These are phyloP conservation scores for Ostrea edulis DNA, from an alignment of 1,140 invertebrate species.

Conservation along the genomic window DNA sequence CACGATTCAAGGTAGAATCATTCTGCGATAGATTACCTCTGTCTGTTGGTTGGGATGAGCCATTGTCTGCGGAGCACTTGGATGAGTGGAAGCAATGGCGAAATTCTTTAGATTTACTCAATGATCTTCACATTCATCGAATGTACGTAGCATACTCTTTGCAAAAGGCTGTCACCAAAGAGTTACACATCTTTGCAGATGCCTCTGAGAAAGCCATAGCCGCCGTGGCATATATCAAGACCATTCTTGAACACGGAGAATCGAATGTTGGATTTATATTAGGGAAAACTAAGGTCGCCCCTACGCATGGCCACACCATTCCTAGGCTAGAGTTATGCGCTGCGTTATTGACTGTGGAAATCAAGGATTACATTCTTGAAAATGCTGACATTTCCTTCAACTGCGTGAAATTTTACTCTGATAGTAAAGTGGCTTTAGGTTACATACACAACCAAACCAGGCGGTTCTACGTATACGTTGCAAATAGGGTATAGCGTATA, in stretches of 20 bases:
- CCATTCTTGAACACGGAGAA: neutral
- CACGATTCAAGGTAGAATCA: neutral
- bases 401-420: conserved; percentile 37
- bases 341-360: conserved; percentile 47
- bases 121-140: conserved; percentile 40
- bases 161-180: conserved; percentile 75
- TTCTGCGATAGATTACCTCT: neutral
- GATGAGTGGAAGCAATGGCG: conserved; percentile 53
- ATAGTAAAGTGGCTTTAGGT: no score
- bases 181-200: conserved; percentile 46
- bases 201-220: conserved; percentile 44
- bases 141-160: conserved; percentile 58
- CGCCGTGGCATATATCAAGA: conserved; percentile 29
- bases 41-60: neutral
- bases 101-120: conserved; percentile 42
- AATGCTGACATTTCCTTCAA: conserved; percentile 10
- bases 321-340: conserved; percentile 56
- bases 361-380: conserved; percentile 43
- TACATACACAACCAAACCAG: conserved; percentile 54
- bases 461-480: conserved; percentile 57
- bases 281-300: conserved; percentile 56
- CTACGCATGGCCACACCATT: conserved; percentile 52
- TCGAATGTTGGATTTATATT: conserved; percentile 36
- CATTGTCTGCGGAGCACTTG: neutral
- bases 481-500: conserved; percentile 54